Base-by-base conservation (phyloP, 2,797 vertebrate genomes). In the Pipistrellus kuhlii region DNA sequence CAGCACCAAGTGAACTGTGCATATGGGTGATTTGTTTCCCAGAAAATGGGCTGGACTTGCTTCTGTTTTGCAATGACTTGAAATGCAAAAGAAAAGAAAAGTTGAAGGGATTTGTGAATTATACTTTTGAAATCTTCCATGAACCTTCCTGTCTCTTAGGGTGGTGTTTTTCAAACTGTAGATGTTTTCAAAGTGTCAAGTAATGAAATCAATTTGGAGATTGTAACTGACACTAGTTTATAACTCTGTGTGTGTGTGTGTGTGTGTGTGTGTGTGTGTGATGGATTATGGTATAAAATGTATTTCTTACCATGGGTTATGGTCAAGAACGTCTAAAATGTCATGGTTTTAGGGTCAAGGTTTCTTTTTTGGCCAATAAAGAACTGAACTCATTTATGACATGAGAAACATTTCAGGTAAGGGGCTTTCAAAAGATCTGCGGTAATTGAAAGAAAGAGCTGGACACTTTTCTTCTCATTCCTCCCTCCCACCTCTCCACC, bases 1-100 rank as follows among this genome's bases (percentile, higher is more conserved):
- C 21, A 15, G 35, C 5, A 35, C 27, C 35, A 5, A 3, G 53
- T 55, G 48, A 85, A n/a, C 73, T 78, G 6, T 57, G 44, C 25
- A 17, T 25, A 21, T 8, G 32, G 6, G 57, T 72, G 55, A 51
- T 84, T 41, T 85, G 53, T 87, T 93, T 96, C 57, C 91, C 38
- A 76, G 81, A 77, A 91, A 89, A 71, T n/a, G n/a, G 25, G 23
- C 13, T 68, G 46, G 68, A 41, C 48, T 94, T 93, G 81, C 59
- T 94, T 66, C 46, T 92, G 0, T 81, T 95, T 94, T 93, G 21
- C 57, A 86, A 15, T 73, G 25, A 84, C 82, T 95, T 88, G 21
- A 89, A 94, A 88, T 82, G 66, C 35, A 85, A 93, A 59, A 82
- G 71, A 64, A 88, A 95, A 95, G 59, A 85, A 93, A 44, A 27